Evolutionary conservation across 1,140 invertebrate species (phyloP).

Genomic region (Drosophila littoralis): DNA sequence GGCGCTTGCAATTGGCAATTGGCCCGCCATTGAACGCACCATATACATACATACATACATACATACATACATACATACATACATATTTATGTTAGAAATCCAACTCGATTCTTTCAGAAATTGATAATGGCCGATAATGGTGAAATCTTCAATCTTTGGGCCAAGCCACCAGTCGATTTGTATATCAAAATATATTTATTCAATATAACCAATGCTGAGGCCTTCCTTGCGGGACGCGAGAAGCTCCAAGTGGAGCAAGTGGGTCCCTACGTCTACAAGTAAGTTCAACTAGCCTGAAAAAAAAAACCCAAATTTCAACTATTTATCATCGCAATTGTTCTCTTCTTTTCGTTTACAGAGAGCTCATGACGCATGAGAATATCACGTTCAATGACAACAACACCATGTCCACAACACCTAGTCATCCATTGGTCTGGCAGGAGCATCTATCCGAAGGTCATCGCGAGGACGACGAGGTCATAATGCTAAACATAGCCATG

Average conservation of each 20-base stretch:
- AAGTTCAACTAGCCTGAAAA: conserved; percentile 67
- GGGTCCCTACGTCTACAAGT: conserved; percentile 97
- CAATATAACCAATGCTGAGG: conserved; percentile 94
- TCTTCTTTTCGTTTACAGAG: conserved; percentile 85
- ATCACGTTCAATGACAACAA: conserved; percentile 90
- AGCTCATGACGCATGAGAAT: conserved; percentile 89
- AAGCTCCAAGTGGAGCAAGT: conserved; percentile 91
- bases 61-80: no score
- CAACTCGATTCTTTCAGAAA: conserved; percentile 85
- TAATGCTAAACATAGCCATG: conserved; percentile 94
- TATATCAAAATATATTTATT: conserved; percentile 94
- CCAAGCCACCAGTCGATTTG: conserved; percentile 92
- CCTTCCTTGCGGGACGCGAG: conserved; percentile 89
- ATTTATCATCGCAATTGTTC: not conserved
- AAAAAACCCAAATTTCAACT: not conserved
- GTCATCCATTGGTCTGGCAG: conserved; percentile 89
- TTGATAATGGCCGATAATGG: conserved; percentile 88
- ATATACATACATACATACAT: no score
- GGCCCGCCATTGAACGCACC: conserved; percentile 31
- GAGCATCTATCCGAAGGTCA: conserved; percentile 89
- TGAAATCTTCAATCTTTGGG: conserved; percentile 94
- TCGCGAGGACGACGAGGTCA: conserved; percentile 90
- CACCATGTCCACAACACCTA: conserved; percentile 88
- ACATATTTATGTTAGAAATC: conserved; percentile 3
- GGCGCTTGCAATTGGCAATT: conserved; percentile 16